phyloP scores from a whole-genome alignment of 2,113 vertebrate species.

The Ceyx melanurus region DNA sequence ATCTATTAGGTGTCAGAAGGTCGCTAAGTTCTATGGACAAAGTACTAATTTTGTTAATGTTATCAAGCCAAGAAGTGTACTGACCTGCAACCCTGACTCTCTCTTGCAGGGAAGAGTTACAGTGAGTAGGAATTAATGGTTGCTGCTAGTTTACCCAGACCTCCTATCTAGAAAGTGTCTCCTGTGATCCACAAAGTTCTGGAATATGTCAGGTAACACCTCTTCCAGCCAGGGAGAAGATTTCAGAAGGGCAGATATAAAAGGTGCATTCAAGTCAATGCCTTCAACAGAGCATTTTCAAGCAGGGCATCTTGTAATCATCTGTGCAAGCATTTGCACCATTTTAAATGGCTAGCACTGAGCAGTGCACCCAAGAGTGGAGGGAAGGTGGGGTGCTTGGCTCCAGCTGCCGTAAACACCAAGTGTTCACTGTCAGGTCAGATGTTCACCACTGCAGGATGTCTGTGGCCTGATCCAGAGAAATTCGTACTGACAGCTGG shows the following conservation, averaged over 20 bases:
- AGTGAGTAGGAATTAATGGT: neutral
- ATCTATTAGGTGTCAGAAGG: neutral
- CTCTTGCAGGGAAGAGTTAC: neutral
- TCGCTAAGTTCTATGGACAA: neutral
- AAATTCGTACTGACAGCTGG: neutral
- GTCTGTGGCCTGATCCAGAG: neutral
- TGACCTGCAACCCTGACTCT: neutral
- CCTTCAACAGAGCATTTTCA: neutral
- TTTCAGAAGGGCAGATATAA: neutral
- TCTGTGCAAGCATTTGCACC: neutral
- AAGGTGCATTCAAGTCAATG: neutral
- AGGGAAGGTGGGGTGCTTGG: neutral
- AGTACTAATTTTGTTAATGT: slow-evolving; percentile 6
- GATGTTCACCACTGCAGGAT: neutral
- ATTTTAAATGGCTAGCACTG: neutral
- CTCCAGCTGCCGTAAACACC: neutral
- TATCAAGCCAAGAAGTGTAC: neutral
- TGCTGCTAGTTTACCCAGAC: neutral
- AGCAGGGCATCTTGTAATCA: neutral
- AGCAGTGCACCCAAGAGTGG: neutral
- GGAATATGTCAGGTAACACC: neutral
- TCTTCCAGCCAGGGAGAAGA: neutral
- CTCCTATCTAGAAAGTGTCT: neutral
- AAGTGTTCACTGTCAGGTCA: fast-evolving
- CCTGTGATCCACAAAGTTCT: neutral